Conservation (phyloP, 2,888 invertebrate species). For the Nomada hirtipes region DNA sequence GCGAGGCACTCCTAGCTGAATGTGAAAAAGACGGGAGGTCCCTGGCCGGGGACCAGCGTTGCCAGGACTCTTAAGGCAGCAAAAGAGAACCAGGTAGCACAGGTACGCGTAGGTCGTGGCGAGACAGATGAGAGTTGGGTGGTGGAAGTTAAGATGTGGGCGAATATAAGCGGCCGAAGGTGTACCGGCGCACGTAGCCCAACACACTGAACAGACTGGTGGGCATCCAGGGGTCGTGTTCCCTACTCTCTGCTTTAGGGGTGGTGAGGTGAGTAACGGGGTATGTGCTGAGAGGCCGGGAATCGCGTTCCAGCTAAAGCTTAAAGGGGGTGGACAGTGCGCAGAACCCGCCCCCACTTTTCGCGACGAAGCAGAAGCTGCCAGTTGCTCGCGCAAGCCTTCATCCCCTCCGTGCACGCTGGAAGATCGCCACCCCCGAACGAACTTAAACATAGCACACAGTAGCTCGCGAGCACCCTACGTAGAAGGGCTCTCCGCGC, state of each 20-base stretch:
- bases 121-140: constrained; percentile 15
- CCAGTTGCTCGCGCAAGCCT: constrained; percentile 78
- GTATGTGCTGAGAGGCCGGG: constrained; percentile 74
- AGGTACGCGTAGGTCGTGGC: constrained; percentile 57
- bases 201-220: constrained; percentile 59
- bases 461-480: constrained; percentile 83
- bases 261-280: constrained; percentile 65
- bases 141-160: constrained; percentile 54
- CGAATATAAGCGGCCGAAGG: constrained; percentile 52
- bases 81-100: constrained; percentile 66
- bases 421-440: constrained; percentile 78
- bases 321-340: constrained; percentile 83
- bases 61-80: constrained; percentile 57
- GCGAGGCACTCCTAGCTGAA: constrained; percentile 12
- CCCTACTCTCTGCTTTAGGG: constrained; percentile 63
- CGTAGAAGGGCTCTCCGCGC: constrained; percentile 79
- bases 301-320: constrained; percentile 70
- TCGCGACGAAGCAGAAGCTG: constrained; percentile 78
- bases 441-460: constrained; percentile 82
- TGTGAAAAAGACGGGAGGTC: constrained; percentile 43
- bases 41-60: constrained; percentile 56
- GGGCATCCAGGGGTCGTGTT: constrained; percentile 69
- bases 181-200: constrained; percentile 66
- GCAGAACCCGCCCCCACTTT: constrained; percentile 84
- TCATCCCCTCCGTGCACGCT: constrained; percentile 76